Evolutionary conservation across 30 jellyfish, hydroid and myxozoan genomes (phyloP), one percentile per base, ranked within the genome.

Genomic region (Cassiopea xamachana): DNA sequence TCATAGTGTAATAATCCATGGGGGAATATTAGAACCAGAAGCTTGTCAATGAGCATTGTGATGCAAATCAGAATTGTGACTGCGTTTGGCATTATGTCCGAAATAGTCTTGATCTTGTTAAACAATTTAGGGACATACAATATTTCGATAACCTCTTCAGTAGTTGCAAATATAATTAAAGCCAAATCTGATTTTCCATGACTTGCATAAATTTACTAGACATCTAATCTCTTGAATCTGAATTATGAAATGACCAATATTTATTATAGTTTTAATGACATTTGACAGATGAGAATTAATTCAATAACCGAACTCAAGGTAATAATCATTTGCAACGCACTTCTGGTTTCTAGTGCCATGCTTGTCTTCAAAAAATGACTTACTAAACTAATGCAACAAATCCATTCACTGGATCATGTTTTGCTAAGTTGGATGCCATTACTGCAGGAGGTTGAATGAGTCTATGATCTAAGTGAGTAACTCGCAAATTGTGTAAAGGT

Each of bases 271-370:
- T 64, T 64, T 64, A 17, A 64, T 14, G 74, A 64, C 2, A 64
- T 64, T 27, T 27, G 74, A 64, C 74, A 64, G 74, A 13, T 64
- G 74, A 64, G 74, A 64, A 64, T 64, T 64, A 64, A 64, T 64
- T 13, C 74, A 64, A 64, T 64, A 64, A 64, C 15, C 12, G 64
- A 55, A 10, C 12, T 55, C 64, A 55, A 55, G 12, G 64, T 6
- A 10, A 55, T 55, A 10, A 10, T 55, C 12, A 6, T 10, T 10
- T 55, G 12, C 12, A 10, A 6, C 12, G 7, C 12, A 55, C 7
- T 10, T 10, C 64, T 55, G 7, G 64, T 6, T 55, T 6, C 64
- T 55, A 55, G 12, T 10, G 12, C 64, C 12, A 55, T 55, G 64
- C 64, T 3, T 6, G 7, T 55, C 12, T 3, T 3, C 64, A 55